phyloP scores from a whole-genome alignment of 64 coral and sea anemone genomes.

The Acropora tenuis region DNA sequence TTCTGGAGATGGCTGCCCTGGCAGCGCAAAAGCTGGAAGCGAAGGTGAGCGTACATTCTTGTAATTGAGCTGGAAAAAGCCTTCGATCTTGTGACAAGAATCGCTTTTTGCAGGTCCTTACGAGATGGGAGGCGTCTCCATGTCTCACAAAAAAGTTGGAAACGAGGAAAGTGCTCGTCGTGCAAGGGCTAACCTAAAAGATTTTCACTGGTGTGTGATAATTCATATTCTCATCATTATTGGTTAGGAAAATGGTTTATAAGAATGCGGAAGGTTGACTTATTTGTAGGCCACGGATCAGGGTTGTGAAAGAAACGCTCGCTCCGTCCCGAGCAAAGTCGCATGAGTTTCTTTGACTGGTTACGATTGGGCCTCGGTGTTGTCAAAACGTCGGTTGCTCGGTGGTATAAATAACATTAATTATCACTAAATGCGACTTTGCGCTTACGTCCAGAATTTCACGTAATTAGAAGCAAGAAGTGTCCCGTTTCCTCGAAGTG shows the following conservation, averaged over 20 bases:
- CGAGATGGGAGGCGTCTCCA: slow-evolving; percentile 82
- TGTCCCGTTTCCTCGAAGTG: too few relatives aligned
- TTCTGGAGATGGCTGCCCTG: slow-evolving; percentile 77
- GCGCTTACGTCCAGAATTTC: too few relatives aligned
- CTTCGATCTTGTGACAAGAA: not conserved
- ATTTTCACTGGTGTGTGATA: slow-evolving; percentile 69
- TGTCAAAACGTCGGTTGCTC: not conserved
- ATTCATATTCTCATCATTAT: not conserved
- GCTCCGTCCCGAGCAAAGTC: not conserved
- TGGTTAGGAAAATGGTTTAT: too few relatives aligned
- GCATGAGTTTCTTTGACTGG: not conserved
- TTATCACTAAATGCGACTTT: too few relatives aligned
- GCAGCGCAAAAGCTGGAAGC: slow-evolving; percentile 39
- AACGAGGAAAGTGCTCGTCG: slow-evolving; percentile 55
- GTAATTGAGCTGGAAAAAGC: not conserved
- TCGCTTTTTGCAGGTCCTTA: slow-evolving; percentile 72
- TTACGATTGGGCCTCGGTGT: not conserved
- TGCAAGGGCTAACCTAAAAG: slow-evolving; percentile 65
- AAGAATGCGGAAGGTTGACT: too few relatives aligned
- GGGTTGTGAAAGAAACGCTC: not conserved
- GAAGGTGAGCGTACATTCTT: slow-evolving; percentile 45
- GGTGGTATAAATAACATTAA: too few relatives aligned
- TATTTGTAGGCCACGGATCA: not conserved
- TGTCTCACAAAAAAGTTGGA: slow-evolving; percentile 64
- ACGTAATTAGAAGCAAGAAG: too few relatives aligned